Evolutionary conservation across 1,140 invertebrate genomes (phyloP), one percentile per base, ranked within the genome.

Genomic region (Megathymus violae): DNA sequence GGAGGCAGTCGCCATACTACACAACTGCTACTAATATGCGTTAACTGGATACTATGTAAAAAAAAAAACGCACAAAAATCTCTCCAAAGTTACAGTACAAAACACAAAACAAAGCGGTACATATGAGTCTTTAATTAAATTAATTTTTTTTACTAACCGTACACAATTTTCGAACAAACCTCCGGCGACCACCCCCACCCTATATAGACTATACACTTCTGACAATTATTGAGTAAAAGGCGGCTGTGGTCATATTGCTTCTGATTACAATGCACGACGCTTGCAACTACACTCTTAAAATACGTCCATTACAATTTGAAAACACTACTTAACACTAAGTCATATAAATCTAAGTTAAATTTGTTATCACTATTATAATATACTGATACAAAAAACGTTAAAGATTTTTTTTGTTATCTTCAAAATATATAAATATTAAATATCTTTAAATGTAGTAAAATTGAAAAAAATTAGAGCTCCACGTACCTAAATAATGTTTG

Each of bases 301-400:
- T 78, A 84, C 78, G 76, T 88, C 80, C 77, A 89, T 88, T 91
- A 91, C 87, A 91, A 91, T 92, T 92, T 90, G 89, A 92, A 92
- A 91, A 91, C 89, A 85, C 91, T 92, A 92, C 91, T 91, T 92
- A 92, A 38, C 71, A 69, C 87, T 91, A 91, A 79, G 63, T 82
- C 79, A 80, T 83, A 86, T 67, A 58, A 58, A 76, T 76, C 83
- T 90, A 90, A 81, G 72, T 88, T 87, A 78, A 90, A 90, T 91
- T 90, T 88, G 82, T 89, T 90, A 86, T 85, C 76, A 71, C 83
- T 89, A 85, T 80, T 82, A 83, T 52, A 74, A 77, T 85, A 88
- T 87, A 87, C 74, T 74, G 72, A 81, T 90, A 85, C 76, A 83
- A 85, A 78, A 73, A 76, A 76, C 52, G 62, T 71, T 74, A 62